Evolutionary conservation across 2,797 vertebrate species (phyloP).

Genomic region (Botia almorhae): DNA sequence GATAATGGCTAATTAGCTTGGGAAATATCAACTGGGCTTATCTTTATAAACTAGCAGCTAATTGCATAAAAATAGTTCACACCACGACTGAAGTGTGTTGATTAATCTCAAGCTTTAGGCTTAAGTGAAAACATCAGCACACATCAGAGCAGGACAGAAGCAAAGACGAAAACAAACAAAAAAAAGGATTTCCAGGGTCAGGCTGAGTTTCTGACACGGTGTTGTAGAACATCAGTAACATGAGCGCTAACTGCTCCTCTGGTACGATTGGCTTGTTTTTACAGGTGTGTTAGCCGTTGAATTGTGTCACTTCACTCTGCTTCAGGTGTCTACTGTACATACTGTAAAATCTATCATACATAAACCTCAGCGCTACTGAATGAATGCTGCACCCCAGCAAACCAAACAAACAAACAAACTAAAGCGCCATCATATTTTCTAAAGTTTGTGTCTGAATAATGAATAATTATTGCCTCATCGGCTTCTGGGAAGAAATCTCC

Average conservation of each 20-base stretch:
- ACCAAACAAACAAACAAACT: not conserved
- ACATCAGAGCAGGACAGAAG: conserved; percentile 42
- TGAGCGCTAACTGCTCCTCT: too few species aligned
- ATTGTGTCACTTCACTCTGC: not conserved
- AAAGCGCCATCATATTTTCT: conserved; percentile 18
- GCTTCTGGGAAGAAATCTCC: conserved; percentile 62
- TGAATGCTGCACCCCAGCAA: not conserved
- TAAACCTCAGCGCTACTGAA: not conserved
- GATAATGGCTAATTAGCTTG: conserved; percentile 64
- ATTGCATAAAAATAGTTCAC: conserved; percentile 63
- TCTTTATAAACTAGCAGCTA: conserved; percentile 62
- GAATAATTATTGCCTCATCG: conserved; percentile 61
- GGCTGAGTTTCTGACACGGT: conserved; percentile 34
- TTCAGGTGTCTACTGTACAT: too few species aligned
- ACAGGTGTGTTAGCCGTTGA: conserved; percentile 48
- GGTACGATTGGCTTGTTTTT: conserved; percentile 54
- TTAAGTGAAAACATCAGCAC: conserved; percentile 66
- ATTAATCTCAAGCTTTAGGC: conserved; percentile 73
- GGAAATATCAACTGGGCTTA: conserved; percentile 70
- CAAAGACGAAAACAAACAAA: too few species aligned
- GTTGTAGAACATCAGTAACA: conserved; percentile 60
- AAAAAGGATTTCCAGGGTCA: conserved; percentile 52
- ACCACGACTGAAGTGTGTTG: conserved; percentile 62
- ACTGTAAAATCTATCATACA: too few species aligned
- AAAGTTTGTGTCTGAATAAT: conserved; percentile 44